phyloP scores from a whole-genome alignment of 2,113 vertebrate genomes.

The Grammomys surdaster region DNA sequence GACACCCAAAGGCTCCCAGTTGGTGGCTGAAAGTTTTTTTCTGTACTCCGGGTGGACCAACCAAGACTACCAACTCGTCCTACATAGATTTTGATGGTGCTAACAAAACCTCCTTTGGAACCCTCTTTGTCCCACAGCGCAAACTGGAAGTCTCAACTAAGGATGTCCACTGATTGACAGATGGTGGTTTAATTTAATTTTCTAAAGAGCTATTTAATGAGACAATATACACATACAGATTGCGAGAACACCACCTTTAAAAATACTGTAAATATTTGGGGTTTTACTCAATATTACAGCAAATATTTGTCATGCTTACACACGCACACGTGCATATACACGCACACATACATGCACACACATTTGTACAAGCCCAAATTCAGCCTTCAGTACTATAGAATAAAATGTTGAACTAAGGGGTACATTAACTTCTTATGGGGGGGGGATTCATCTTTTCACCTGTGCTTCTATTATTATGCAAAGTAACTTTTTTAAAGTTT shows the following conservation, averaged over 20 bases:
- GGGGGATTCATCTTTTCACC: slow-evolving; percentile 59
- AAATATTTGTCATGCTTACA: slow-evolving; percentile 67
- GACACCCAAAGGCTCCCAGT: slow-evolving; percentile 89
- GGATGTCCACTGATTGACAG: slow-evolving; percentile 83
- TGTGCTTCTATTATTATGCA: slow-evolving; percentile 77
- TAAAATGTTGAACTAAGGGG: slow-evolving; percentile 77
- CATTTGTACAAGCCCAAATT: slow-evolving; percentile 58
- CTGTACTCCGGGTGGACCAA: slow-evolving; percentile 90
- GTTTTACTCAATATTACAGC: slow-evolving; percentile 75
- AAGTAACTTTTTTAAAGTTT: slow-evolving; percentile 80
- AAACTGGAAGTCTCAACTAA: slow-evolving; percentile 92
- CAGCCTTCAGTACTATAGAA: slow-evolving; percentile 59
- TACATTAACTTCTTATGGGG: slow-evolving; percentile 62
- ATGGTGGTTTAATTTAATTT: slow-evolving; percentile 47
- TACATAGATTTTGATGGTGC: slow-evolving; percentile 82
- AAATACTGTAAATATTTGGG: slow-evolving; percentile 74
- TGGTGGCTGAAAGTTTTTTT: slow-evolving; percentile 91
- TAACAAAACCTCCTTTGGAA: slow-evolving; percentile 80
- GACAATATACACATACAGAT: slow-evolving; percentile 21
- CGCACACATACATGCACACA: not conserved
- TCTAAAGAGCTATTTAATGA: slow-evolving; percentile 56
- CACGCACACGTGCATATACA: not conserved
- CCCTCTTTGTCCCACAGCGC: slow-evolving; percentile 91
- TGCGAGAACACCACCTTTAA: slow-evolving; percentile 54
- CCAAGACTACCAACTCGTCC: slow-evolving; percentile 75